Base-by-base conservation (phyloP, 2,797 vertebrate species). In the Clarias pachynema region DNA sequence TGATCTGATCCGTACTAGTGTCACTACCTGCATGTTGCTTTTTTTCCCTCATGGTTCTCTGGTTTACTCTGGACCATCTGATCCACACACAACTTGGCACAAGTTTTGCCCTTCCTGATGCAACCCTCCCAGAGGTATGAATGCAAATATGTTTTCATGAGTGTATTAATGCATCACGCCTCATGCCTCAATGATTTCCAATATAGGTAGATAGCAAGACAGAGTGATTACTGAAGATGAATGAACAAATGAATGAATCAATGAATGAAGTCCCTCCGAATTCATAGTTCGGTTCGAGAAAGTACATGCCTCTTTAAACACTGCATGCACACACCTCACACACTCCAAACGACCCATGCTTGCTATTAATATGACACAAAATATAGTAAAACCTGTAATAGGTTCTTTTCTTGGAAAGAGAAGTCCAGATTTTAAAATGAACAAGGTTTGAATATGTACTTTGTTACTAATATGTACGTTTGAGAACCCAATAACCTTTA, bases 341-440 rank as follows among this genome's bases (percentile, higher is more conserved):
- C 68, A 81, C 24, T 29, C 44, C 44, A 66, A 74, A 63, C 40
- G 37, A 34, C 87, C 87, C 87, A 91, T 89, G 90, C 91, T 93
- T 87, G 89, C 90, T 93, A 81, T 85, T 92, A 91, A 94, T 92
- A 91, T 92, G 89, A 91, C 92, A 91, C 90, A 92, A 93, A 92
- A 93, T 94, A 93, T 79, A 37, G 5, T 79, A 62, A 62, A 79
- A 26, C 57, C 59, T 78, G 20, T 34, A 60, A 24, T 37, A 34
- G 91, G 92, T 93, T 92, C 82, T 89, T 87, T 88, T 82, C 79
- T 90, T 69, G 62, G 82, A 92, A 87, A 93, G 88, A 88, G 89
- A 86, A 73, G 77, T 81, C 69, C 49, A 70, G 44, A 22, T 84
- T 86, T 82, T 82, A 68, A 86, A 85, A 77, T 62, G 44, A 72